Conservation (phyloP, 2,888 invertebrate species). For the Metallyticus violacea region DNA sequence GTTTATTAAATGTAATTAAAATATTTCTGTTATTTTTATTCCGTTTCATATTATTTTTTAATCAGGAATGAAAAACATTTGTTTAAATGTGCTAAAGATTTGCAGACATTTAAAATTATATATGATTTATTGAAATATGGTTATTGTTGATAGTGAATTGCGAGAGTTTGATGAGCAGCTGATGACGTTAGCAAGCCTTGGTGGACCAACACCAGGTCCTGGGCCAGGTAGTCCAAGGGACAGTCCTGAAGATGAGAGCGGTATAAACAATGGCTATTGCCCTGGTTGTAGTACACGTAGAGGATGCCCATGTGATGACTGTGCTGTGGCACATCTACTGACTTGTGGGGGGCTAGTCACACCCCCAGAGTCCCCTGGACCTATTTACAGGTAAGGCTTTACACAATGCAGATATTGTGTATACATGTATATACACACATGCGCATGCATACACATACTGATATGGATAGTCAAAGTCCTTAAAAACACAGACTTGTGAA, state of each 20-base stretch:
- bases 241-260: constrained; percentile 9
- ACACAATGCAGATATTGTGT: background rate
- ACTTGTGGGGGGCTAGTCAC: constrained; percentile 34
- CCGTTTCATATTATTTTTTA: too few species aligned
- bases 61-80: too few species aligned
- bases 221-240: constrained; percentile 20
- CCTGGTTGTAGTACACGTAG: constrained; percentile 33
- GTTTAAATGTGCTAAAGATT: too few species aligned
- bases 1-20: too few species aligned
- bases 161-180: constrained; percentile 38
- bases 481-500: too few species aligned
- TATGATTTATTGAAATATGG: too few species aligned
- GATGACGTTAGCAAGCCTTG: constrained; percentile 31
- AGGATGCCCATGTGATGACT: constrained; percentile 38
- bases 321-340: constrained; percentile 36
- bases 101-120: too few species aligned
- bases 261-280: constrained; percentile 19
- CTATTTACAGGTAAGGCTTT: constrained; percentile 12
- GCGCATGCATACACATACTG: too few species aligned
- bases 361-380: constrained; percentile 25
- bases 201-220: constrained; percentile 9
- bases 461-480: too few species aligned
- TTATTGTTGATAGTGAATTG: constrained; percentile 34
- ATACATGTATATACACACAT: too few species aligned
- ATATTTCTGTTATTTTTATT: too few species aligned